Evolutionary conservation across 2,113 vertebrate genomes (phyloP).

Genomic region (Poeciliopsis prolifica): DNA sequence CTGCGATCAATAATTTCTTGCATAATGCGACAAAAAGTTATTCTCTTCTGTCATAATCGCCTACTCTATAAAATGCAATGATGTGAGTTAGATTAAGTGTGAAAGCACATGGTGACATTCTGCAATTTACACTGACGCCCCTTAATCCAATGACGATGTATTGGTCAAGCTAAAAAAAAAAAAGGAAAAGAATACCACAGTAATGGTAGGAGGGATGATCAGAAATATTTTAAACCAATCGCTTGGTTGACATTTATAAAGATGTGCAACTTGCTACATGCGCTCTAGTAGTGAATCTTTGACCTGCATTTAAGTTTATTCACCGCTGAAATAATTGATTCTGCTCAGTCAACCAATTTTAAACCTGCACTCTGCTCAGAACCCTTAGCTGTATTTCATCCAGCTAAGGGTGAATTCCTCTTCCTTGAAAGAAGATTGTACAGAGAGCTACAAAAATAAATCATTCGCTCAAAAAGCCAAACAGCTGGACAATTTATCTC

Average conservation of each 20-base stretch:
- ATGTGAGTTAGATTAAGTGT: slow-evolving; percentile 24
- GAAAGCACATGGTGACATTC: slow-evolving; percentile 20
- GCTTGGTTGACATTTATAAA: no score
- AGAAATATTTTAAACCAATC: background rate
- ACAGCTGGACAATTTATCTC: no score
- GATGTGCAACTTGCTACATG: background rate
- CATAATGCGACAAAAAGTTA: slow-evolving; percentile 4
- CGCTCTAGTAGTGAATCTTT: background rate
- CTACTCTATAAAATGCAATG: slow-evolving; percentile 12
- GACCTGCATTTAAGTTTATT: background rate
- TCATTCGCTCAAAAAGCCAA: no score
- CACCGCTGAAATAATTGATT: background rate
- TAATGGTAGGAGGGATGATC: background rate
- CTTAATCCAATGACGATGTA: background rate
- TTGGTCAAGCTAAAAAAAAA: background rate
- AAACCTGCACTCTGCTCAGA: no score
- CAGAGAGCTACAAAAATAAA: no score
- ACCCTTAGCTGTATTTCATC: no score
- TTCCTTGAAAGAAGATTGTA: no score
- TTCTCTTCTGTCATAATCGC: background rate
- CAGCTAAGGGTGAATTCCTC: no score
- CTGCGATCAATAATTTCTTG: slow-evolving; percentile 20
- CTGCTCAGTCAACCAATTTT: background rate
- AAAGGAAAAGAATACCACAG: background rate
- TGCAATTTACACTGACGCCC: background rate